phyloP scores from a whole-genome alignment of 2,113 vertebrate genomes.

The Cisticola juncidis region DNA sequence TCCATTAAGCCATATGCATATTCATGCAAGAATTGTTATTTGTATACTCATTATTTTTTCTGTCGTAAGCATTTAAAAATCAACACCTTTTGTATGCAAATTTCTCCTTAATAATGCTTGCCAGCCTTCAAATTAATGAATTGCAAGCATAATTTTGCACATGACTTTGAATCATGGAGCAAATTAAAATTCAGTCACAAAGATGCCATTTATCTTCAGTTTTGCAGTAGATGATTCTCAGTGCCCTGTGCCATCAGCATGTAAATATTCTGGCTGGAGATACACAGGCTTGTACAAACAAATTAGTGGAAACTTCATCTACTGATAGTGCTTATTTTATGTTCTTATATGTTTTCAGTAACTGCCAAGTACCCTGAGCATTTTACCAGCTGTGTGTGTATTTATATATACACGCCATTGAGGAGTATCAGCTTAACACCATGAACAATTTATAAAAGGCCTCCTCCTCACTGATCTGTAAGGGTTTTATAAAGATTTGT shows the following conservation, averaged over 20 bases:
- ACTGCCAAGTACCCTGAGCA: neutral
- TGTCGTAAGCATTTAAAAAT: conserved; percentile 67
- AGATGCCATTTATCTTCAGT: conserved; percentile 57
- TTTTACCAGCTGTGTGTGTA: neutral
- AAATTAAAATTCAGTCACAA: conserved; percentile 59
- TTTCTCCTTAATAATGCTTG: conserved; percentile 61
- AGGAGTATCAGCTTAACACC: neutral
- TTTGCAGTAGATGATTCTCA: conserved; percentile 20
- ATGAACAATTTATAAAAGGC: neutral
- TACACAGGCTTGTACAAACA: neutral
- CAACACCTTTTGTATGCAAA: conserved; percentile 66
- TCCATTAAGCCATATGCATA: conserved; percentile 56
- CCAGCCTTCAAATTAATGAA: conserved; percentile 64
- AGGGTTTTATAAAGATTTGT: neutral
- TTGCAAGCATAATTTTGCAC: conserved; percentile 52
- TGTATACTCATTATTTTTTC: conserved; percentile 58
- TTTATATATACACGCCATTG: neutral
- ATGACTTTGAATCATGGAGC: conserved; percentile 58
- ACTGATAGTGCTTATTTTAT: neutral
- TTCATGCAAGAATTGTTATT: conserved; percentile 59
- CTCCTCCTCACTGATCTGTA: neutral
- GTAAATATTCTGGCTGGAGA: conserved; percentile 24
- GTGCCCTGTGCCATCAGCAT: neutral
- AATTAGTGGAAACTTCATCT: conserved; percentile 5
- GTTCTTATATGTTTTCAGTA: neutral